Percentiles rank a stretch among this genome's conserved stretches.
Conservation (phyloP, 1,140 invertebrate species). For the Bombyx mandarina region DNA sequence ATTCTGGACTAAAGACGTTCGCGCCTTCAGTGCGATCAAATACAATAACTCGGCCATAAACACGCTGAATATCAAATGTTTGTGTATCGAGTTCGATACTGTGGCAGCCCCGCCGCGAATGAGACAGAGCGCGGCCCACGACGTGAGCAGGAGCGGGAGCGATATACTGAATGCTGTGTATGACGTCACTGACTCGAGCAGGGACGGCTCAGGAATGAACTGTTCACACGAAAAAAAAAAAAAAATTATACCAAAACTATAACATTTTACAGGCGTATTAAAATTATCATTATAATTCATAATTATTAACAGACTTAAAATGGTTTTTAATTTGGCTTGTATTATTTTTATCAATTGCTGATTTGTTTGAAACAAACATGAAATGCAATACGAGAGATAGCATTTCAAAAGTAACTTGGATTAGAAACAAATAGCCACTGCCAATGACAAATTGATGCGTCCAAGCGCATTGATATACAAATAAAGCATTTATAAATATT, state of each 20-base stretch:
- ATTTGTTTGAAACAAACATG: too few relatives aligned
- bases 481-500: too few relatives aligned
- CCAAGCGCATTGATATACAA: too few relatives aligned
- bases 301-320: neutral
- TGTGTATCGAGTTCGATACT: slow-evolving; percentile 95
- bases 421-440: too few relatives aligned
- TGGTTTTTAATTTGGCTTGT: too few relatives aligned
- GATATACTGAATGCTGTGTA: slow-evolving; percentile 91
- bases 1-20: slow-evolving; percentile 80
- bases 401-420: too few relatives aligned
- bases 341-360: too few relatives aligned
- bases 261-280: neutral
- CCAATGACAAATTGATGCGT: too few relatives aligned
- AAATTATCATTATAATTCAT: neutral
- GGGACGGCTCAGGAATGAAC: slow-evolving; percentile 87
- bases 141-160: slow-evolving; percentile 82
- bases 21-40: slow-evolving; percentile 86
- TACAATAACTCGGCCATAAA: slow-evolving; percentile 90
- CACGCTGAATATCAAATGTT: slow-evolving; percentile 91
- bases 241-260: neutral
- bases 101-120: slow-evolving; percentile 85
- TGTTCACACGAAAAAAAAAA: slow-evolving; percentile 32
- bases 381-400: too few relatives aligned
- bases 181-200: slow-evolving; percentile 88
- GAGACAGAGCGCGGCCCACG: slow-evolving; percentile 81